A percentile compares a stretch with the other conserved stretches of the same genome.
These are phyloP conservation scores for Drosophila saltans DNA, from an alignment of 1,140 invertebrate species.

Conservation along the genomic window DNA sequence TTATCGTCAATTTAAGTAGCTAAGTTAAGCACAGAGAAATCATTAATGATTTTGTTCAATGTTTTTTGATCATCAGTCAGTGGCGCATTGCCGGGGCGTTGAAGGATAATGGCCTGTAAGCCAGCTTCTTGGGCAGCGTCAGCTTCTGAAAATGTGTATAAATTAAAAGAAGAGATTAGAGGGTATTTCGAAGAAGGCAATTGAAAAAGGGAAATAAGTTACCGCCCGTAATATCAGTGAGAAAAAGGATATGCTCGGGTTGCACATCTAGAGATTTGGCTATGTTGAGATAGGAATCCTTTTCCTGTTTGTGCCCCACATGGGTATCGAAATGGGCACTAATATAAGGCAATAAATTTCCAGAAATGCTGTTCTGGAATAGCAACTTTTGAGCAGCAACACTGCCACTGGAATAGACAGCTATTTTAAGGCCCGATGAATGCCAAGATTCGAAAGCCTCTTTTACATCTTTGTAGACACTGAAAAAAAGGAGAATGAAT, in stretches of 20 bases:
- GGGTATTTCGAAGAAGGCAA: too few species aligned
- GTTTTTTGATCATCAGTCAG: conserved; percentile 74
- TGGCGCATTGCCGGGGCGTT: conserved; percentile 90
- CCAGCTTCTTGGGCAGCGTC: conserved; percentile 91
- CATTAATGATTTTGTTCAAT: conserved; percentile 29
- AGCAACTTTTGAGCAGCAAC: conserved; percentile 95
- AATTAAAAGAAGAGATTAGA: not conserved
- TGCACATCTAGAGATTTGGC: conserved; percentile 86
- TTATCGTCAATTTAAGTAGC: not conserved
- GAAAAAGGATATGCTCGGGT: conserved; percentile 89
- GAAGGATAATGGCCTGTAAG: conserved; percentile 87
- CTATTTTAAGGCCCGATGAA: conserved; percentile 87
- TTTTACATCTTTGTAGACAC: conserved; percentile 93
- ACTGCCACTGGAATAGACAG: conserved; percentile 96
- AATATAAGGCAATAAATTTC: conserved; percentile 90
- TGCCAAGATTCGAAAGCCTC: conserved; percentile 89
- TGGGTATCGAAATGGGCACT: conserved; percentile 94
- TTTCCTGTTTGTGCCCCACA: conserved; percentile 90
- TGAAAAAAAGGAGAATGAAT: conserved; percentile 82
- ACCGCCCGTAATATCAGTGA: conserved; percentile 94
- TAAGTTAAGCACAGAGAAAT: conserved; percentile 17
- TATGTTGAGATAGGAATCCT: conserved; percentile 90
- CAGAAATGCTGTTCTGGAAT: conserved; percentile 90
- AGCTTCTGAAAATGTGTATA: conserved; percentile 86
- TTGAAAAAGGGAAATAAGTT: conserved; percentile 23